Base-by-base conservation (phyloP, 1,140 invertebrate species). In the Atta texana region DNA sequence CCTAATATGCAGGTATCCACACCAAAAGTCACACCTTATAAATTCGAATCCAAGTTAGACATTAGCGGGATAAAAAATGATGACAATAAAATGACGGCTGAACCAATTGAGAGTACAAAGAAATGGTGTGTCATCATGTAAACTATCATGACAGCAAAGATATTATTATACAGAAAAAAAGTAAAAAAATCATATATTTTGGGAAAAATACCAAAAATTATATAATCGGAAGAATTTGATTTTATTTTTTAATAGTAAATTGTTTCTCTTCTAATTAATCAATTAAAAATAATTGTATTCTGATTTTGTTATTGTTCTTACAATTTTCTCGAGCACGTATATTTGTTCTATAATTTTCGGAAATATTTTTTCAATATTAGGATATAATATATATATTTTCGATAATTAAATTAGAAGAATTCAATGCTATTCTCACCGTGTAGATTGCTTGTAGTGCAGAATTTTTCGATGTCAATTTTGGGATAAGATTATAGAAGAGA, bases 51-150 rank as follows among this genome's bases (percentile, higher is more conserved):
- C 16, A 91, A 92, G 57, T 87, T 91, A 82, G 80, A 91, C 66
- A 59, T 90, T 51, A 88, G 80, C 39, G 75, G 74, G 16, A 53
- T 88, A 12, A 80, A 44, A 0, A 39, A 87, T 68, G 77, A 89
- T 16, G 80, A 88, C 64, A 81, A 86, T 63, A 76, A 86, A 71
- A 69, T 55, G 8, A 75, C 14, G 6, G 63, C 24, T 28, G 71
- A 80, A 61, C 24, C 66, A 14, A 89, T 68, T 39, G 90, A 89
- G 16, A 72, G 86, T 87, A 59, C 51, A 85, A 88, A 93, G 77
- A 91, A 93, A 82, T 94, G 94, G 94, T 94, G 94, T 88, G 28
- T 87, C 53, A 88, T 94, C 78, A 94, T 94, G 94, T 94, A 93
- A 93, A 91, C 44, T 64, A 72, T 16, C 44, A 18, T 31, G 31